phyloP scores from a whole-genome alignment of 2,888 invertebrate species.

The Ceramica pisi region DNA sequence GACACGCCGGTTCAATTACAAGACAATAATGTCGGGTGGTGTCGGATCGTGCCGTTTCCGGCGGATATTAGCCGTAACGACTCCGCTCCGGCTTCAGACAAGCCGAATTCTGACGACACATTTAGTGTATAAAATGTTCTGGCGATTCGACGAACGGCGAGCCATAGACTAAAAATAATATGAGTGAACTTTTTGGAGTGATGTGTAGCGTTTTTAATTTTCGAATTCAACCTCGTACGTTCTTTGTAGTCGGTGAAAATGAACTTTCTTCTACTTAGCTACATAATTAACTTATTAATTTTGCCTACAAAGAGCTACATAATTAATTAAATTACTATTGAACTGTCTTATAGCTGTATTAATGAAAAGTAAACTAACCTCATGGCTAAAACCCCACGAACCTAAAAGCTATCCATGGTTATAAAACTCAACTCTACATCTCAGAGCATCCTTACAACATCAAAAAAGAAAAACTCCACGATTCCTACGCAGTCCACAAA shows the following conservation, averaged over 20 bases:
- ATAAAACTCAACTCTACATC: constrained; percentile 7
- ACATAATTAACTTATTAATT: too few species aligned
- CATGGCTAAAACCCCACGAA: not conserved
- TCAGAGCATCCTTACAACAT: constrained; percentile 41
- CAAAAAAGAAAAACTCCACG: constrained; percentile 63
- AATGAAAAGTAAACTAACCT: not conserved
- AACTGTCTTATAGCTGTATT: not conserved
- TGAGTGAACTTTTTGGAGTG: constrained; percentile 17
- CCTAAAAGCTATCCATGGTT: not conserved
- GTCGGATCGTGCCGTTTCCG: constrained; percentile 84
- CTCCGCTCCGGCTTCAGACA: constrained; percentile 76
- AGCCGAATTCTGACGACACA: constrained; percentile 87
- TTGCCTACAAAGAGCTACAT: too few species aligned
- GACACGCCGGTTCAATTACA: constrained; percentile 88
- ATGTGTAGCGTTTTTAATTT: constrained; percentile 9
- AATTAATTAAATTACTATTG: not conserved
- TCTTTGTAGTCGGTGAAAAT: not conserved
- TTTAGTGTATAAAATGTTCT: constrained; percentile 77
- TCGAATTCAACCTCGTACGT: not conserved
- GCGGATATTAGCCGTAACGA: constrained; percentile 87
- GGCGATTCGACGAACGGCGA: constrained; percentile 58
- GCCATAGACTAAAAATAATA: constrained; percentile 46
- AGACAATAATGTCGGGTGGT: constrained; percentile 82
- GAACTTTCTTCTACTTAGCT: not conserved
- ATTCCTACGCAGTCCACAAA: constrained; percentile 70